Evolutionary conservation across 2,888 invertebrate genomes (phyloP).

Genomic region (Campoplex capitator): DNA sequence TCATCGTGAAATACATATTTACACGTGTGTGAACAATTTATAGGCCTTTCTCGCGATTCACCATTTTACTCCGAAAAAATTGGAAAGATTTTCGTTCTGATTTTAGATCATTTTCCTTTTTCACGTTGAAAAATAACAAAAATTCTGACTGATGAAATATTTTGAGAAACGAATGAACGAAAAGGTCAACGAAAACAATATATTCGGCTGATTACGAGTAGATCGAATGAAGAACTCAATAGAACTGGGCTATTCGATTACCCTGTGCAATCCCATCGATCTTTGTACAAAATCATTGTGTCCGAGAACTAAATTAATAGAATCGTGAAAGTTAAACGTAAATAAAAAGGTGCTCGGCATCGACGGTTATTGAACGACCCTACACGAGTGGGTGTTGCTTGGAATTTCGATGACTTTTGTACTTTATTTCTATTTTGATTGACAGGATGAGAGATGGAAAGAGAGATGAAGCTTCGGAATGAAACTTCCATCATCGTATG

Average conservation of each 20-base stretch:
- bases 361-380: no score
- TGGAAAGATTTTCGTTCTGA: conserved; percentile 40
- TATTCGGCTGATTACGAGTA: background rate
- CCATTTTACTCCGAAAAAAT: conserved; percentile 23
- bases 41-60: conserved; percentile 5
- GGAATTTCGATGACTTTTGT: background rate
- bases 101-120: conserved; percentile 3
- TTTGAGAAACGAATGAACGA: background rate
- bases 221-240: background rate
- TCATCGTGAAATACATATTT: background rate
- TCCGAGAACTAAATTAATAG: no score
- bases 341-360: background rate
- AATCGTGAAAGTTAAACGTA: no score
- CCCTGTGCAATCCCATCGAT: background rate
- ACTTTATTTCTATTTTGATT: background rate
- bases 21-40: background rate
- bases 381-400: background rate
- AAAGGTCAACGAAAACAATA: background rate
- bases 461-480: conserved; percentile 8
- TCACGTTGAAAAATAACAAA: conserved; percentile 1
- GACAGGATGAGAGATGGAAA: background rate
- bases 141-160: background rate
- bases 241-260: background rate
- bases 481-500: conserved; percentile 38
- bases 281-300: no score